phyloP scores from a whole-genome alignment of 1,140 invertebrate genomes.

The Cryptotermes secundus region DNA sequence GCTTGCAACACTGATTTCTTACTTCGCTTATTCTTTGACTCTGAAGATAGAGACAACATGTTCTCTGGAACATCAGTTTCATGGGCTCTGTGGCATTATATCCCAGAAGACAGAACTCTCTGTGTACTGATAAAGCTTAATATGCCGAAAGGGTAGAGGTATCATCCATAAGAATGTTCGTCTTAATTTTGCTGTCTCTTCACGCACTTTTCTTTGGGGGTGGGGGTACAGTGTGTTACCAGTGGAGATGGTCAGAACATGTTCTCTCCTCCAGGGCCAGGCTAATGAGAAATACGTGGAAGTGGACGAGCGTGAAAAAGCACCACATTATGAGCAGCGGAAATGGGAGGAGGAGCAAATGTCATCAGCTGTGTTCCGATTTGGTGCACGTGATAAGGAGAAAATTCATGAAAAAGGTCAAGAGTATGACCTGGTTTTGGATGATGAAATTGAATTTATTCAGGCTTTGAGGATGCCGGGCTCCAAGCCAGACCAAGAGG shows the following conservation, averaged over 20 bases:
- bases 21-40: no score
- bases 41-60: conserved; percentile 84
- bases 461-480: conserved; percentile 91
- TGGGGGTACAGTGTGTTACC: no score
- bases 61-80: conserved; percentile 97
- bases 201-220: no score
- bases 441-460: conserved; percentile 99
- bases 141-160: no score
- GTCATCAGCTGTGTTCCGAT: conserved; percentile 88
- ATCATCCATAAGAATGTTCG: no score
- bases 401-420: conserved; percentile 56
- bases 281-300: conserved; percentile 74
- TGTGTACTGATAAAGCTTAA: no score
- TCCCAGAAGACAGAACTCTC: no score
- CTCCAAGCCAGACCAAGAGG: conserved; percentile 57
- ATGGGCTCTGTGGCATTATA: conserved; percentile 90
- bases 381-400: conserved; percentile 90
- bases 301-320: conserved; percentile 81
- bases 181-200: no score
- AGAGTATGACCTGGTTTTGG: conserved; percentile 91
- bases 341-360: no score
- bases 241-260: no score
- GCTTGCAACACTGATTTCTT: no score
- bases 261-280: no score
- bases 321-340: conserved; percentile 89